These are phyloP conservation scores for Pelecanoides urinatrix DNA, from an alignment of 2,113 vertebrate genomes.

Conservation along the genomic window DNA sequence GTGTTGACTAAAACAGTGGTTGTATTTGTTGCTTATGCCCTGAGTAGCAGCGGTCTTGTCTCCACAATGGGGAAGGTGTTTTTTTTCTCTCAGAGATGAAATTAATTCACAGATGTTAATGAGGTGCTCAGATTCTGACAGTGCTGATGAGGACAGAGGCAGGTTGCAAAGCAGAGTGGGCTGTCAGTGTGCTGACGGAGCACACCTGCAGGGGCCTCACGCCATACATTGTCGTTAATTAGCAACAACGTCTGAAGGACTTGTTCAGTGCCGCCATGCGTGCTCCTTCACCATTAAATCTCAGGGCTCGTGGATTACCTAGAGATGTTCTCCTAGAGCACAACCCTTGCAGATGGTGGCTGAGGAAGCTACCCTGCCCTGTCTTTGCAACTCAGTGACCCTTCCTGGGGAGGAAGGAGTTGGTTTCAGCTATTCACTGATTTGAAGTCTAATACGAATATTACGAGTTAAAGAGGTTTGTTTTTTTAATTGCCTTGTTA, in stretches of 20 bases:
- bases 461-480: not conserved
- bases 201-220: not conserved
- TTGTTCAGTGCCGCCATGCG: rapidly evolving
- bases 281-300: not conserved
- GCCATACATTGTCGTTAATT: rapidly evolving
- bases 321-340: not conserved
- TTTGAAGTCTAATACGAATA: not conserved
- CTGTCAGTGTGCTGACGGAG: not conserved
- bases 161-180: not conserved
- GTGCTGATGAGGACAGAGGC: not conserved
- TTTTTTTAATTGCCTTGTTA: not conserved
- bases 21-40: not conserved
- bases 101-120: not conserved
- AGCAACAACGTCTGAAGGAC: not conserved
- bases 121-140: not conserved
- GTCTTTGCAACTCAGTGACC: not conserved
- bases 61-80: not conserved
- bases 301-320: not conserved
- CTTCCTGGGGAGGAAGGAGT: not conserved
- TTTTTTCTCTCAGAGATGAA: not conserved
- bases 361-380: not conserved
- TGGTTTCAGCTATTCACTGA: not conserved
- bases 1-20: rapidly evolving
- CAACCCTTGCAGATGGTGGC: not conserved
- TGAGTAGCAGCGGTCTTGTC: not conserved